Evolutionary conservation across 1,140 invertebrate genomes (phyloP), one percentile per base, ranked within the genome.

Genomic region (Diachasmimorpha longicaudata): DNA sequence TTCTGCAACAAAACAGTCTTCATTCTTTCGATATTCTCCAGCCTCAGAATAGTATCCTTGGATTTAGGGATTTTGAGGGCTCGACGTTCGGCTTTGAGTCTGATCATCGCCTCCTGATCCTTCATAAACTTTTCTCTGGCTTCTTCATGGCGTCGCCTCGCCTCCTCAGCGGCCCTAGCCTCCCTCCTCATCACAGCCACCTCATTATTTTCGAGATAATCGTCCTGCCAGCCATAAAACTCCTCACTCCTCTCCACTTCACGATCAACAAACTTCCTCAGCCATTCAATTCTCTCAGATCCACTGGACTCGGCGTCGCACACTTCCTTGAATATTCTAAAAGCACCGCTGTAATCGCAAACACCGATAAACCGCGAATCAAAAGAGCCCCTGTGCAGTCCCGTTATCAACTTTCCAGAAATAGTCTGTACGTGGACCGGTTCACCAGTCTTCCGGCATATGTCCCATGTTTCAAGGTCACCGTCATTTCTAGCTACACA

Each of bases 391-490:
- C 14, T 75, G 71, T 78, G 76, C 48, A 86, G 70, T 23, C 81
- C 80, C 16, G 82, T 84, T 75, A 88, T 82, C 19, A 74, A 75
- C 75, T 77, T 69, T 44, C 76, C 74, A 69, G 82, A 83, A 48
- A 85, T 77, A 74, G 79, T 79, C 72, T 85, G 79, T 19, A 78
- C 9, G 19, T 80, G 25, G 31, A 84, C 14, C 6, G 87, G 82
- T 39, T 81, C 74, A 23, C 80, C 75, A 10, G 80, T 74, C 14
- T 80, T 81, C 6, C 71, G 77, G 37, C 79, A 82, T 13, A 88
- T 79, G 79, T 91, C 89, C 92, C 92, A 93, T 8, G 89, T 82
- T 63, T 92, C 91, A 1, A 92, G 77, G 14, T 85, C 86, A 14
- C 92, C 92, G 79, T 90, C 87, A 0, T 81, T 81, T 8, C 86